phyloP scores from a whole-genome alignment of 1,140 invertebrate genomes.

The Latrodectus geometricus region DNA sequence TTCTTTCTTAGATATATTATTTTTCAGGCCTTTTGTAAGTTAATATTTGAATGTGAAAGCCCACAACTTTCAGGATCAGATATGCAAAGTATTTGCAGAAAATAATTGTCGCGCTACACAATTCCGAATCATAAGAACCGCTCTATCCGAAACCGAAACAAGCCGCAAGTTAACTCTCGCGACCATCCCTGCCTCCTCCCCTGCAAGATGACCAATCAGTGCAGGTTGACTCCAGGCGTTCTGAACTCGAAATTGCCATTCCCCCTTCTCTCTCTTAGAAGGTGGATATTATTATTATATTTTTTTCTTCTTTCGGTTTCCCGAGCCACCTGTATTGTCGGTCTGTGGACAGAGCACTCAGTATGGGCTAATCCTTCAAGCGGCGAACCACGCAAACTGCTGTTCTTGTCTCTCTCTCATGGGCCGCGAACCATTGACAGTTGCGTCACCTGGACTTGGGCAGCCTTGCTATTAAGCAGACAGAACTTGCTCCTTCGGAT shows the following conservation, averaged over 20 bases:
- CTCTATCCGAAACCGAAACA: not conserved
- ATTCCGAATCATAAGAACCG: not conserved
- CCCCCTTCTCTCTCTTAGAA: not conserved
- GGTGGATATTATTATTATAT: constrained; percentile 7
- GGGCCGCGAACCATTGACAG: constrained; percentile 6
- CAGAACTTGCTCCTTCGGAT: not conserved
- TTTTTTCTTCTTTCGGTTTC: not conserved
- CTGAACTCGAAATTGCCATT: constrained; percentile 28
- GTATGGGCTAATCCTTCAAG: constrained; percentile 22
- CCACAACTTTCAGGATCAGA: not conserved
- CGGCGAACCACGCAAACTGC: not conserved
- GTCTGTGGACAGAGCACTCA: constrained; percentile 15
- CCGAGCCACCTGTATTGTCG: constrained; percentile 31
- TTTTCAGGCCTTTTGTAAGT: too few species aligned
- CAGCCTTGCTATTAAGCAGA: not conserved
- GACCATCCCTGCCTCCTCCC: constrained; percentile 25
- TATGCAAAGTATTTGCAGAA: not conserved
- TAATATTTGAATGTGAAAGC: not conserved
- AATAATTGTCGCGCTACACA: not conserved
- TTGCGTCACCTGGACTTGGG: not conserved
- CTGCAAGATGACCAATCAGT: constrained; percentile 17
- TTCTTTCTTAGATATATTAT: too few species aligned
- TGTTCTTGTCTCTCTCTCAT: not conserved
- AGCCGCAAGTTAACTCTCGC: not conserved
- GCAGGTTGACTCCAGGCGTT: constrained; percentile 27